Percentiles rank a stretch among this genome's conserved stretches.
These are phyloP conservation scores for Fopius arisanus DNA, from an alignment of 1,140 invertebrate genomes.

Conservation along the genomic window DNA sequence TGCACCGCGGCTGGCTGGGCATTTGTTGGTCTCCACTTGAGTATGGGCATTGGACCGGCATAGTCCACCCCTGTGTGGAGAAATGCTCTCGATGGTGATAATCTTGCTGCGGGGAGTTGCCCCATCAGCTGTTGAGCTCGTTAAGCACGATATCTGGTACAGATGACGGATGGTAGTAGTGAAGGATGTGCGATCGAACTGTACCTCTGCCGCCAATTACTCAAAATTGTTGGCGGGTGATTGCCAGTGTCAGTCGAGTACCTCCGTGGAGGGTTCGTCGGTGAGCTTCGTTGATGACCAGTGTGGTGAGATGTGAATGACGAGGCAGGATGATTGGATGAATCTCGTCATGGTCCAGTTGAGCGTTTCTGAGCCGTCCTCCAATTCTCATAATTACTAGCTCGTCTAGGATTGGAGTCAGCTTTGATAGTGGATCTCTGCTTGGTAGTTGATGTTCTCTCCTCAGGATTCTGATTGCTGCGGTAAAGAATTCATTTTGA, in stretches of 20 bases:
- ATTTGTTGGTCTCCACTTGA: no score
- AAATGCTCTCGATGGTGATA: no score
- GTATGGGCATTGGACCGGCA: no score
- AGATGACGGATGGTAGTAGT: slow-evolving; percentile 8
- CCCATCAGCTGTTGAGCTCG: no score
- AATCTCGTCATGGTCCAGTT: not conserved
- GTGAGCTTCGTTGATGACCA: slow-evolving; percentile 44
- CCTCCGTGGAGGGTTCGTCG: slow-evolving; percentile 39
- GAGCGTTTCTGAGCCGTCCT: not conserved
- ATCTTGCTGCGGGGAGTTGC: no score
- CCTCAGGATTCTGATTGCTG: not conserved
- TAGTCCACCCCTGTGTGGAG: no score
- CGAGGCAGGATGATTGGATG: slow-evolving; percentile 43
- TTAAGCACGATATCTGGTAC: slow-evolving; percentile 22
- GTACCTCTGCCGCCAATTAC: slow-evolving; percentile 29
- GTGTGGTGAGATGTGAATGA: no score
- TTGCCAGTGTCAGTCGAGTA: slow-evolving; percentile 32
- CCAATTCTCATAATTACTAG: no score
- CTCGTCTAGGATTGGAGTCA: slow-evolving; percentile 9
- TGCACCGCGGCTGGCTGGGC: no score
- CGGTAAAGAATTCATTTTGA: no score
- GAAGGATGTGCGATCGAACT: slow-evolving; percentile 2
- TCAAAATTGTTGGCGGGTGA: slow-evolving; percentile 42
- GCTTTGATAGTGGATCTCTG: not conserved
- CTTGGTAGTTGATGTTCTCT: not conserved